phyloP scores from a whole-genome alignment of 2,888 invertebrate species.

The Pseudococcus viburni region DNA sequence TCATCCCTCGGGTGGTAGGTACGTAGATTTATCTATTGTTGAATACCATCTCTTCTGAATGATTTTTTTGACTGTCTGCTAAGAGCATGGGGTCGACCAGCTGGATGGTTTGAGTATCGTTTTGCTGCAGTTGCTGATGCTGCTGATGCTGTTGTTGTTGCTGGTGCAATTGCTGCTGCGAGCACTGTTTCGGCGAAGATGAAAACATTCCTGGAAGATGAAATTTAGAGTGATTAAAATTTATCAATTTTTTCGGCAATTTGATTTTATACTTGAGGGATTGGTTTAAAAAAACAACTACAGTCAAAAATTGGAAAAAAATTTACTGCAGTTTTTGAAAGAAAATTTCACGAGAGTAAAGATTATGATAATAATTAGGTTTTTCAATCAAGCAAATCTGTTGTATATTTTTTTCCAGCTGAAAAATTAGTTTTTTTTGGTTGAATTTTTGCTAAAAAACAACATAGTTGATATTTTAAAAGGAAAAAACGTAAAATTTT shows the following conservation, averaged over 20 bases:
- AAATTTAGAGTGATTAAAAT: neutral
- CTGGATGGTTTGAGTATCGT: slow-evolving; percentile 28
- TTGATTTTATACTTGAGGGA: no score
- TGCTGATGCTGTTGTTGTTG: slow-evolving; percentile 6
- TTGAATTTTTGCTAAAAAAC: no score
- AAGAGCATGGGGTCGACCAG: neutral
- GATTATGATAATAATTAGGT: no score
- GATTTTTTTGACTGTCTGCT: slow-evolving; percentile 48
- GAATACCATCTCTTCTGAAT: slow-evolving; percentile 32
- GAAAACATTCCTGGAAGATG: slow-evolving; percentile 53
- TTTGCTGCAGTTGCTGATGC: slow-evolving; percentile 34
- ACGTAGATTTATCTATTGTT: slow-evolving; percentile 31
- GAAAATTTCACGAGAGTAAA: no score
- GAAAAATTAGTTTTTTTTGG: no score
- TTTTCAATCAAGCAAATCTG: no score
- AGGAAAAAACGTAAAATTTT: no score
- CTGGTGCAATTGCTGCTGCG: slow-evolving; percentile 43
- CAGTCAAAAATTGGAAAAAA: no score
- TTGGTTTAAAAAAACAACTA: no score
- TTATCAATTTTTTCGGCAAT: neutral
- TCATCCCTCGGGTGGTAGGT: neutral
- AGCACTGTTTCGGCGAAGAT: slow-evolving; percentile 60
- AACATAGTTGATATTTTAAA: no score
- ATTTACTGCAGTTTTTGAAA: neutral
- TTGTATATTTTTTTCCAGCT: no score